Evolutionary conservation across 92 coral and sea anemone species (phyloP), one percentile per base, ranked within the genome.

Genomic region (Palythoa heliodiscus): DNA sequence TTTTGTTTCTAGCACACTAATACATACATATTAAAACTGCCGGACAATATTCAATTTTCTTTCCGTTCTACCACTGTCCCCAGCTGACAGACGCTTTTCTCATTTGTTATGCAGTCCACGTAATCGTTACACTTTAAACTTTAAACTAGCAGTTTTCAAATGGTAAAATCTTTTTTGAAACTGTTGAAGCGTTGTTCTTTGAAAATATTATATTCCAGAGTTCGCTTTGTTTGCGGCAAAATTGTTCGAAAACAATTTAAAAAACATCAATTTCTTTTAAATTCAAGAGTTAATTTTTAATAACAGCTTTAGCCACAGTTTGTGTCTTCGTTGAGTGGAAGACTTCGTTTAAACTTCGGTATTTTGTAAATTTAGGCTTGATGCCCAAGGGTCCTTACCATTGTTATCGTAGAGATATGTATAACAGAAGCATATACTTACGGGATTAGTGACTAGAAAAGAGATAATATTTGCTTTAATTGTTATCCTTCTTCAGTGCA

Each of bases 381-480:
- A 61, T 61, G 12, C 22, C 79, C 60, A 0, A 16, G 50, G 63
- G 38, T 48, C 48, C 11, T 67, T 47, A 47, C 11, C 84, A 80
- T 52, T 47, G 73, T 80, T 25, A 16, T 48, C 72, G 23, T 43
- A 66, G 14, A 80, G 82, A 63, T 37, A 43, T 54, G 64, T 64
- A 38, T 48, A 80, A 80, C 60, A 80, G 84, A 79, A 53, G 23
- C 58, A 19, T 48, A 50, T 57, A 57, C 82, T 64, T 53, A 52
- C 40, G 43, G 84, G 73, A 60, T 80, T 80, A 70, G 23, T 48
- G 38, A 14, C 19, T 78, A 78, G 70, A 74, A n/a, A 58, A 78
- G 71, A 61, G 61, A 80, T 66, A 80, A 47, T 67, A 66, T 66
- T 66, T 80, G 48, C 25, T 77, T 66, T 37, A 69, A 69, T 69